phyloP scores from a whole-genome alignment of 2,888 invertebrate genomes.

The Trachelus stipa region DNA sequence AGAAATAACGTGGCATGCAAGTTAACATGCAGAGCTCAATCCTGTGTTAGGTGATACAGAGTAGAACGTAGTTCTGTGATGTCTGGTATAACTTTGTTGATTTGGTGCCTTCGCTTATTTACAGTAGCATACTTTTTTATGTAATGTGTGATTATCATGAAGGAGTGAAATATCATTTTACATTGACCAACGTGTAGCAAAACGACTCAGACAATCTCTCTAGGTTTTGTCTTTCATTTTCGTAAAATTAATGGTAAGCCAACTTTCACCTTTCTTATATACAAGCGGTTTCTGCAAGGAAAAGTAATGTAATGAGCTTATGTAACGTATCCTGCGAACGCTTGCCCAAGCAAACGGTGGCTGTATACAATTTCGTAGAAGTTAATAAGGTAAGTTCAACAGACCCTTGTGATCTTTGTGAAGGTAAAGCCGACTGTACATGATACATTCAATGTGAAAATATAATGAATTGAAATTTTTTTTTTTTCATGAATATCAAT shows the following conservation, averaged over 20 bases:
- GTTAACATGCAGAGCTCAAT: conserved; percentile 55
- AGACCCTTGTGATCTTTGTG: background rate
- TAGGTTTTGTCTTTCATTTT: background rate
- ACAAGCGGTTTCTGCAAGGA: too few species aligned
- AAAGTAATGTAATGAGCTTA: background rate
- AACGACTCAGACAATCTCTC: background rate
- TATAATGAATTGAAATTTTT: background rate
- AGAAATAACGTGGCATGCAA: conserved; percentile 44
- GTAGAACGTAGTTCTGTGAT: conserved; percentile 6
- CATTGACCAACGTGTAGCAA: background rate
- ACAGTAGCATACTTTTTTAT: background rate
- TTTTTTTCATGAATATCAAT: background rate
- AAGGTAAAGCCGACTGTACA: background rate
- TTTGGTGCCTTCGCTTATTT: conserved; percentile 2
- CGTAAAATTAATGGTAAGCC: background rate
- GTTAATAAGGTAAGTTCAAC: background rate
- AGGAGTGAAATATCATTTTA: background rate
- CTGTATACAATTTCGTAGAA: background rate
- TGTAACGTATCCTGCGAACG: background rate
- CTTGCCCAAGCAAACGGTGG: background rate
- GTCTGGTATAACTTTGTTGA: background rate
- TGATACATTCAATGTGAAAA: background rate
- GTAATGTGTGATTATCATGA: background rate
- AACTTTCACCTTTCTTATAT: background rate
- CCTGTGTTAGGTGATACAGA: conserved; percentile 51